A percentile compares a stretch with the other conserved stretches of the same genome.
Evolutionary conservation across 2,888 invertebrate genomes (phyloP).

Genomic region (Sminthurides aquaticus): DNA sequence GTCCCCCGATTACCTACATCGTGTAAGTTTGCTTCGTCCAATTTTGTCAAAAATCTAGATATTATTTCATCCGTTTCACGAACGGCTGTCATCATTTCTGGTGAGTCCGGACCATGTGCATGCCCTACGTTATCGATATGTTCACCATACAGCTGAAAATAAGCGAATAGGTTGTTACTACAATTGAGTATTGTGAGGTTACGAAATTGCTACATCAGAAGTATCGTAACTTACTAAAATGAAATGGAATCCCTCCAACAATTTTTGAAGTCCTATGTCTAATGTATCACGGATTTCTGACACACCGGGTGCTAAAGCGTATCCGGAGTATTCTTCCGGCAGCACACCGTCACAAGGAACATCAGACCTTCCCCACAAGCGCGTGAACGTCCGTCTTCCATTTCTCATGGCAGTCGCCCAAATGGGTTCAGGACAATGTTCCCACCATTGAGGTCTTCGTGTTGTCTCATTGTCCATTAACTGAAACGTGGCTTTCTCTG

Average conservation of each 20-base stretch:
- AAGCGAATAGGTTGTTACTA: neutral
- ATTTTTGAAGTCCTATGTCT: constrained; percentile 26
- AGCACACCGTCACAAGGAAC: constrained; percentile 33
- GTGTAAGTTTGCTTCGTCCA: neutral
- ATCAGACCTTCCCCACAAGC: constrained; percentile 33
- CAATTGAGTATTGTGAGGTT: neutral
- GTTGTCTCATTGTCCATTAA: neutral
- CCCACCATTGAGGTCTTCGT: constrained; percentile 15
- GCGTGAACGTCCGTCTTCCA: constrained; percentile 4
- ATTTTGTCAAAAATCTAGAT: constrained; percentile 37
- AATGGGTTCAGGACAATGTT: constrained; percentile 26
- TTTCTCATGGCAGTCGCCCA: constrained; percentile 10
- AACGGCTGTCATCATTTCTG: constrained; percentile 41
- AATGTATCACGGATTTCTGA: constrained; percentile 30
- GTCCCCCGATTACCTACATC: too few species aligned
- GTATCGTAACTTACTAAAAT: constrained; percentile 26
- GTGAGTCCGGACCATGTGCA: constrained; percentile 43
- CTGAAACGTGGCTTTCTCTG: neutral
- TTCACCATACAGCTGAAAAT: constrained; percentile 39
- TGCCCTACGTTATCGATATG: constrained; percentile 44
- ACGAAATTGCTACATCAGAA: neutral
- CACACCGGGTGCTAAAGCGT: constrained; percentile 10
- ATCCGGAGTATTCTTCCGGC: constrained; percentile 19
- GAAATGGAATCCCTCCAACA: constrained; percentile 28
- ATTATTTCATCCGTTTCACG: constrained; percentile 44